Conservation (phyloP, 1,140 invertebrate genomes). For the Anoplophora glabripennis region DNA sequence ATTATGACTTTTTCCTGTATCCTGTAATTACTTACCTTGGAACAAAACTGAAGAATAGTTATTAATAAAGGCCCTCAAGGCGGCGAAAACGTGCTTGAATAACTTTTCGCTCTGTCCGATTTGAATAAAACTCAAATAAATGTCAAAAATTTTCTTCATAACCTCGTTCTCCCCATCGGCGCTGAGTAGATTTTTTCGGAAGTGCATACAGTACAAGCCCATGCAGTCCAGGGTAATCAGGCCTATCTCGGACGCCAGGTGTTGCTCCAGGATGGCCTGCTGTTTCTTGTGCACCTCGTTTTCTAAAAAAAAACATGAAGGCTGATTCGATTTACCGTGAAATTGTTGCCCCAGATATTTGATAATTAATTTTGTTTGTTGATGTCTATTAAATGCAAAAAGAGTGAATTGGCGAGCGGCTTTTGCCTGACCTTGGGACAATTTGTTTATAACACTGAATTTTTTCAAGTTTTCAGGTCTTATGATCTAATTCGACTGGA, state of each 20-base stretch:
- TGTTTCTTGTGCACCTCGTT: conserved; percentile 60
- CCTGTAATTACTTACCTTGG: conserved; percentile 71
- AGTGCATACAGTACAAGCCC: conserved; percentile 79
- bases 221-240: conserved; percentile 82
- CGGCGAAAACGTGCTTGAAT: conserved; percentile 87
- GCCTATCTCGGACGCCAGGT: conserved; percentile 87
- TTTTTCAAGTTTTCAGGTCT: too few relatives aligned
- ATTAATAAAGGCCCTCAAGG: conserved; percentile 85
- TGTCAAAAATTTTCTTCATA: conserved; percentile 74
- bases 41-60: conserved; percentile 81
- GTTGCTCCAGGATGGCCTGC: conserved; percentile 75
- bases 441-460: too few relatives aligned
- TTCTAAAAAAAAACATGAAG: conserved; percentile 50
- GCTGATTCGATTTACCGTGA: too few relatives aligned
- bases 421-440: too few relatives aligned
- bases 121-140: conserved; percentile 84
- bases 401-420: too few relatives aligned
- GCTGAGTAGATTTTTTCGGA: conserved; percentile 64
- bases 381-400: too few relatives aligned
- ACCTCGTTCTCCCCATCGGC: conserved; percentile 70
- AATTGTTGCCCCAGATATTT: too few relatives aligned
- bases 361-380: too few relatives aligned
- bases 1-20: too few relatives aligned
- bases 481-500: too few relatives aligned
- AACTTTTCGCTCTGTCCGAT: conserved; percentile 87